Evolutionary conservation across 2,888 invertebrate species (phyloP).

Genomic region (Drosophila hamatofila): DNA sequence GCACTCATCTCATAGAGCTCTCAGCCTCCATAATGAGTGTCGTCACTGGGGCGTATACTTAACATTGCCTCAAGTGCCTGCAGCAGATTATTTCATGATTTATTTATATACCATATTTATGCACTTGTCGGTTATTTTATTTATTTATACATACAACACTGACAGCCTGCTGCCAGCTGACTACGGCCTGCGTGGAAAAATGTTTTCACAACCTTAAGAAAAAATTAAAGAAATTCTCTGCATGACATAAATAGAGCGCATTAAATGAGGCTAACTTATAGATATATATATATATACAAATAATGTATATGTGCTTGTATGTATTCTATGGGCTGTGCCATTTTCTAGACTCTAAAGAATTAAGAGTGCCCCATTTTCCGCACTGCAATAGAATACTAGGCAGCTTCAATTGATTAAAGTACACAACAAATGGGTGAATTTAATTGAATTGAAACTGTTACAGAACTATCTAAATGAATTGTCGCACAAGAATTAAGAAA

Average conservation of each 20-base stretch:
- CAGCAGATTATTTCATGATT: conserved; percentile 63
- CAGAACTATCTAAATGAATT: conserved; percentile 20
- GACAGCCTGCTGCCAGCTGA: conserved; percentile 39
- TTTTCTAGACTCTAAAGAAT: conserved; percentile 15
- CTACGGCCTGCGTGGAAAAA: conserved; percentile 16
- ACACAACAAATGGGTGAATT: conserved; percentile 22
- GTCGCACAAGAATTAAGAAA: background rate
- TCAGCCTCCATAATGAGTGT: conserved; percentile 42
- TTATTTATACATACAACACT: conserved; percentile 61
- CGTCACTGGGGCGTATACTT: conserved; percentile 56
- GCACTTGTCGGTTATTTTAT: conserved; percentile 57
- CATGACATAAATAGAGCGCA: conserved; percentile 37
- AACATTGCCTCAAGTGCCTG: conserved; percentile 40
- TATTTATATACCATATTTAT: conserved; percentile 66
- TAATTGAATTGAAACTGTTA: conserved; percentile 55
- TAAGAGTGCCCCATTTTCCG: conserved; percentile 20
- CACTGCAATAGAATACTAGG: conserved; percentile 25
- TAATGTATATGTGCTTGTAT: background rate
- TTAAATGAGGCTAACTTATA: conserved; percentile 35
- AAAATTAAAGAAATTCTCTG: conserved; percentile 29
- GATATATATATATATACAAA: background rate
- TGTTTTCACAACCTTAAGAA: conserved; percentile 65
- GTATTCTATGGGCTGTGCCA: conserved; percentile 10
- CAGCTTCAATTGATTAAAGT: conserved; percentile 44
- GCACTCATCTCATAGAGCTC: conserved; percentile 15